Evolutionary conservation across 1,140 invertebrate genomes (phyloP), one percentile per base, ranked within the genome.

Genomic region (Rhyzopertha dominica): DNA sequence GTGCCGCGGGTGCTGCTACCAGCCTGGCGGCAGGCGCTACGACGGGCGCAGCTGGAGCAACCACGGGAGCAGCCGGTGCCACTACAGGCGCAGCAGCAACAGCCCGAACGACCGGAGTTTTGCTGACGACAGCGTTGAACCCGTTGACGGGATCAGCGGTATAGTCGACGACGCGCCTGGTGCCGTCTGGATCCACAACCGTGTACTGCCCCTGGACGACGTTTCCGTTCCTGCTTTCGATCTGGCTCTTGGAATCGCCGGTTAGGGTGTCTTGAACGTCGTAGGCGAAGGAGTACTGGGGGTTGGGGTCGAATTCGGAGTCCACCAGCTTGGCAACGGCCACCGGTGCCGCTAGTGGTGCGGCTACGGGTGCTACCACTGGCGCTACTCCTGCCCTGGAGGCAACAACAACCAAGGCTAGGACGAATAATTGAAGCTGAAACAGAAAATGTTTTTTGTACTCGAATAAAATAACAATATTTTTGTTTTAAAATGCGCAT

Each of bases 181-280:
- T 14, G 79, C 35, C 73, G 71, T 45, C 80, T 74, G 80, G 76
- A 46, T 82, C 79, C 17, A 78, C 69, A 8, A 82, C 59, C 2
- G 75, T 79, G 65, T 81, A 81, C 34, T 74, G 73, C 23, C 80
- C 80, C 56, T 80, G 74, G 5, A 82, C 80, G 12, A 81, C 72
- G 57, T 82, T 79, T 8, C 81, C 81, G 37, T 71, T 67, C 3
- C 75, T 66, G 14, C 66, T 70, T 62, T 78, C 76, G 37, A 74
- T 65, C 61, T 78, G 75, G 48, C 70, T 73, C 61, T 79, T 78
- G 51, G 71, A 69, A 52, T 79, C 76, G 8, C 79, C 75, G 28
- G 71, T 80, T 53, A 74, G 70, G 20, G 71, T 66, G 43, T 79
- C 77, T 53, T 75, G 68, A 18, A 79, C 69, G 35, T 75, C 70